phyloP scores from a whole-genome alignment of 1,140 invertebrate genomes.

The Stenopsyche tienmushanensis region DNA sequence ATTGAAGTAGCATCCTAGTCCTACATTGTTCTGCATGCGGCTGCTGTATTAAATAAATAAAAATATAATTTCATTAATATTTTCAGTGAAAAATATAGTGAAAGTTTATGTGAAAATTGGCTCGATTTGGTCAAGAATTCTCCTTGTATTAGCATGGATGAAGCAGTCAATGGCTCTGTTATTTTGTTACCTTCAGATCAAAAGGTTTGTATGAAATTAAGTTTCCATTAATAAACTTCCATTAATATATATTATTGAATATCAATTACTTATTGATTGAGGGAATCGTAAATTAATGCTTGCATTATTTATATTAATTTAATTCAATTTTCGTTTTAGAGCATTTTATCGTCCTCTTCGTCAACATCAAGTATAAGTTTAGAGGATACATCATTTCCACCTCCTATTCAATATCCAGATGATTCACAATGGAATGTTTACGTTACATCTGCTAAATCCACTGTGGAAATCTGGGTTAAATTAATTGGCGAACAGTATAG shows the following conservation, averaged over 20 bases:
- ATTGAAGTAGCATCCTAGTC: too few relatives aligned
- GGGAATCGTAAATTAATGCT: background rate
- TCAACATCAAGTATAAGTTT: constrained; percentile 31
- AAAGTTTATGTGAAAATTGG: constrained; percentile 59
- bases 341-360: background rate
- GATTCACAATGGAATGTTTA: constrained; percentile 57
- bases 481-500: constrained; percentile 58
- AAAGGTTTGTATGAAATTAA: constrained; percentile 48
- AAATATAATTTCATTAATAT: background rate
- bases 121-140: constrained; percentile 52
- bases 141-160: constrained; percentile 51
- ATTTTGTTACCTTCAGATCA: constrained; percentile 52
- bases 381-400: constrained; percentile 39
- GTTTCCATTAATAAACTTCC: too few relatives aligned
- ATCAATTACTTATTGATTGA: background rate
- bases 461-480: constrained; percentile 57
- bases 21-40: too few relatives aligned
- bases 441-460: constrained; percentile 55
- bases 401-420: constrained; percentile 53
- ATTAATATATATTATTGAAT: too few relatives aligned
- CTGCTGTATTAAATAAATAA: background rate
- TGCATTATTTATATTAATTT: background rate
- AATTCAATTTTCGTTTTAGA: background rate
- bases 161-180: constrained; percentile 52
- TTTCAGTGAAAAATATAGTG: constrained; percentile 55